Evolutionary conservation across 1,140 invertebrate species (phyloP).

Genomic region (Drosophila pseudoobscura): DNA sequence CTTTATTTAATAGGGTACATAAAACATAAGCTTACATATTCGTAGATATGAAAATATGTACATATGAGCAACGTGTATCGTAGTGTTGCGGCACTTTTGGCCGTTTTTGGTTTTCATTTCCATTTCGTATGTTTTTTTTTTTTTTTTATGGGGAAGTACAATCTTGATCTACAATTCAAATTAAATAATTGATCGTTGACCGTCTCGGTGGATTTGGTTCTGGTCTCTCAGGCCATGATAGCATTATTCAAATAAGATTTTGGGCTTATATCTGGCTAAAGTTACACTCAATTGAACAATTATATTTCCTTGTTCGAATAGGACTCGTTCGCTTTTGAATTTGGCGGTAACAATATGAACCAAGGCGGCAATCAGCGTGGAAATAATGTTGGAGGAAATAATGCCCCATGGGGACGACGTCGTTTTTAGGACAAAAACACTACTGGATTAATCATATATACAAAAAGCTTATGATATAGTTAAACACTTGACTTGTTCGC

Average conservation of each 20-base stretch:
- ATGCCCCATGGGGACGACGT: conserved; percentile 81
- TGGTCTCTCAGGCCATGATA: too few relatives aligned
- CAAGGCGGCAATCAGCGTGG: conserved; percentile 79
- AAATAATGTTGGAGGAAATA: conserved; percentile 77
- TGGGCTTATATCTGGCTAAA: conserved; percentile 20
- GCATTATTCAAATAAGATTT: conserved; percentile 9
- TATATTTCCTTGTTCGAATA: conserved; percentile 73
- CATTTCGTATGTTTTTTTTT: too few relatives aligned
- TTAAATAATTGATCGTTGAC: too few relatives aligned
- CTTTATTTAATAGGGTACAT: too few relatives aligned
- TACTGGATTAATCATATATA: conserved; percentile 23
- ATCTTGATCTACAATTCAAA: too few relatives aligned
- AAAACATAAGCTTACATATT: too few relatives aligned
- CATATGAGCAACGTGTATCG: too few relatives aligned
- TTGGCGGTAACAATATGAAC: conserved; percentile 82
- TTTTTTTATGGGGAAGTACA: too few relatives aligned
- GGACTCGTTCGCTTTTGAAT: conserved; percentile 82
- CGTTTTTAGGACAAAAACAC: conserved; percentile 64
- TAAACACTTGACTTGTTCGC: conserved; percentile 30
- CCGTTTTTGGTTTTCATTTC: too few relatives aligned
- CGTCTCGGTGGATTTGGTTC: too few relatives aligned
- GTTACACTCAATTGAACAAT: conserved; percentile 65
- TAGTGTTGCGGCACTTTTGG: too few relatives aligned
- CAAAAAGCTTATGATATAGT: conserved; percentile 7
- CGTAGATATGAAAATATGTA: too few relatives aligned